phyloP scores from a whole-genome alignment of 2,113 vertebrate species.

The Todiramphus chloris region DNA sequence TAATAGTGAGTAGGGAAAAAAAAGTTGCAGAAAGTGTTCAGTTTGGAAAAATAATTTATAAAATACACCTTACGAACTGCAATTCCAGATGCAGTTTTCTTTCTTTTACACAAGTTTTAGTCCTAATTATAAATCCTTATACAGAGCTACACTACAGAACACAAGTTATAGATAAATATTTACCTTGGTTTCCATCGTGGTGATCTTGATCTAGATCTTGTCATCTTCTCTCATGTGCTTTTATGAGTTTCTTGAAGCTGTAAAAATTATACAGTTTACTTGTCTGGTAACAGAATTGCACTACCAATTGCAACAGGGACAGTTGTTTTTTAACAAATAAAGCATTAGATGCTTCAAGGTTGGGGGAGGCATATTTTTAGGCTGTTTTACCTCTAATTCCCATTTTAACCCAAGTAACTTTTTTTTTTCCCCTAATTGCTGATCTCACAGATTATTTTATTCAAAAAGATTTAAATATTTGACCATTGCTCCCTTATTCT shows the following conservation, averaged over 20 bases:
- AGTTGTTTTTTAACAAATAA: background rate
- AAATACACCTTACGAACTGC: background rate
- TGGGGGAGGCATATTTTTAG: background rate
- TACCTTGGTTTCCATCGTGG: slow-evolving; percentile 89
- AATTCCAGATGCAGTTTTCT: background rate
- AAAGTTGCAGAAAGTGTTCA: background rate
- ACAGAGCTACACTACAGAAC: background rate
- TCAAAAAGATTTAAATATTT: background rate
- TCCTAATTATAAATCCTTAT: background rate
- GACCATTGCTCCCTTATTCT: background rate
- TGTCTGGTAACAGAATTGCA: background rate
- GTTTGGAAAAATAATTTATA: background rate
- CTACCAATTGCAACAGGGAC: background rate
- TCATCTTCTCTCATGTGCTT: slow-evolving; percentile 78
- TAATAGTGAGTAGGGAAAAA: no score
- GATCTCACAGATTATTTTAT: background rate
- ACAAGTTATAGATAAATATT: slow-evolving; percentile 12
- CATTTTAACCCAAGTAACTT: background rate
- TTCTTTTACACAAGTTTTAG: background rate
- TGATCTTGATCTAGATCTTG: slow-evolving; percentile 85
- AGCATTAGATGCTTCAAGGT: background rate
- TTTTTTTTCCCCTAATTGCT: background rate
- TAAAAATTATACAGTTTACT: slow-evolving; percentile 52
- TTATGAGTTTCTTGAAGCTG: slow-evolving; percentile 58
- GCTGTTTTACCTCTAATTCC: background rate